phyloP scores from a whole-genome alignment of 2,888 invertebrate species.

The Parnassius glacialis region DNA sequence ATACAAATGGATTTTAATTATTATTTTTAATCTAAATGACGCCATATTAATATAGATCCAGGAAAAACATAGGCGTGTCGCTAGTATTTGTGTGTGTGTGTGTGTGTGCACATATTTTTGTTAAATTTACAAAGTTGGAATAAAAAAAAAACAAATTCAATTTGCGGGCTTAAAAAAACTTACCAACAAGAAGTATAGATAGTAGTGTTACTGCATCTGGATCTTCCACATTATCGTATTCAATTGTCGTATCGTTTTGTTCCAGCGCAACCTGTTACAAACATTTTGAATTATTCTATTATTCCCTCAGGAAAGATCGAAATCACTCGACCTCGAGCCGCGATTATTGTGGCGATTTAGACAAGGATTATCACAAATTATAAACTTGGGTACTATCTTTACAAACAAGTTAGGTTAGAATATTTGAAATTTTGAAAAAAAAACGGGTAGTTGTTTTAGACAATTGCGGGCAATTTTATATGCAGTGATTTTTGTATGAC shows the following conservation, averaged over 20 bases:
- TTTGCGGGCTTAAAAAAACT: constrained; percentile 44
- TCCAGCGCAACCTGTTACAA: constrained; percentile 73
- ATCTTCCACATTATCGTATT: constrained; percentile 82
- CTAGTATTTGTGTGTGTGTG: no score
- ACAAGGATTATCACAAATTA: constrained; percentile 19
- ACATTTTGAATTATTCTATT: constrained; percentile 28
- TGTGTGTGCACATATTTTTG: no score
- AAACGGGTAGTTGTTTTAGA: no score
- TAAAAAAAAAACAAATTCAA: no score
- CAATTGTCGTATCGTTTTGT: constrained; percentile 71
- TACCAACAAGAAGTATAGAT: constrained; percentile 91
- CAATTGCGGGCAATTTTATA: no score
- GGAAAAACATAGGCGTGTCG: no score
- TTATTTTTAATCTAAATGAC: no score
- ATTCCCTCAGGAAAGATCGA: constrained; percentile 26
- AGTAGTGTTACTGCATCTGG: constrained; percentile 89
- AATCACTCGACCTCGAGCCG: constrained; percentile 21
- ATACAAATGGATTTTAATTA: no score
- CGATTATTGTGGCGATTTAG: constrained; percentile 15
- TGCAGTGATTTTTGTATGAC: no score
- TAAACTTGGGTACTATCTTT: constrained; percentile 8
- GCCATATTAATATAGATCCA: no score
- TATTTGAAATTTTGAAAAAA: constrained; percentile 5
- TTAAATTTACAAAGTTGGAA: no score
- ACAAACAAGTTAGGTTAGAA: constrained; percentile 1